A percentile compares a stretch with the other conserved stretches of the same genome.
Evolutionary conservation across 2,888 invertebrate species (phyloP).

Genomic region (Palloptera scutellata): DNA sequence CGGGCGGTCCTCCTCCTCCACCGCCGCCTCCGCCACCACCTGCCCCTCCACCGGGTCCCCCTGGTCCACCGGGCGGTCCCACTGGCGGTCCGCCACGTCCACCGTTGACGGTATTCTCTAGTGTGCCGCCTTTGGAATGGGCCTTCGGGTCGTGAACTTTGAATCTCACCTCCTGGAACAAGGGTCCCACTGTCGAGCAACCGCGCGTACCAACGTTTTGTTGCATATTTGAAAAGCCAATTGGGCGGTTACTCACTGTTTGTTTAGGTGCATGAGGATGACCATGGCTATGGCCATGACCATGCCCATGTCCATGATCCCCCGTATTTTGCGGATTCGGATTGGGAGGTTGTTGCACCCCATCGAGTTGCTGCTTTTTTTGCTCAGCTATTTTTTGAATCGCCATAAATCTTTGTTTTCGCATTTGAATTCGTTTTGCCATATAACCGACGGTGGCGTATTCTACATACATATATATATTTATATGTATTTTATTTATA

Average conservation of each 20-base stretch:
- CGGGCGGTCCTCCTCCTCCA: conserved; percentile 65
- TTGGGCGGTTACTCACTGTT: conserved; percentile 66
- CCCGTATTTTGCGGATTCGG: conserved; percentile 71
- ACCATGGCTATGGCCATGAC: conserved; percentile 66
- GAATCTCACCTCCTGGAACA: conserved; percentile 92
- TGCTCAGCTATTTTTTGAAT: conserved; percentile 92
- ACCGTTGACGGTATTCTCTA: conserved; percentile 91
- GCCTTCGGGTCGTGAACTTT: conserved; percentile 94
- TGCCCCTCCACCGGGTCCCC: conserved; percentile 53
- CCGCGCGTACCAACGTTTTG: conserved; percentile 66
- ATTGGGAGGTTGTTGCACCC: conserved; percentile 79
- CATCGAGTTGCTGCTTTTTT: conserved; percentile 86
- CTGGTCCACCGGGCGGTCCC: conserved; percentile 66
- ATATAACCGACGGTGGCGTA: conserved; percentile 98
- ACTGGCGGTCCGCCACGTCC: conserved; percentile 72
- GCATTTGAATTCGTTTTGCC: conserved; percentile 96
- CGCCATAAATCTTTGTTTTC: conserved; percentile 89
- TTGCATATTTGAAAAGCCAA: conserved; percentile 66
- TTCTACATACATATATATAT: conserved; percentile 73
- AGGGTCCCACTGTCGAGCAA: conserved; percentile 72
- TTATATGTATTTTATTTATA: conserved; percentile 24
- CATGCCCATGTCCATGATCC: conserved; percentile 65
- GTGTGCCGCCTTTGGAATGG: conserved; percentile 89
- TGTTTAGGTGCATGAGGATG: conserved; percentile 66
- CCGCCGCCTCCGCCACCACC: conserved; percentile 58